Evolutionary conservation across 1,140 invertebrate species (phyloP), one percentile per base, ranked within the genome.

Genomic region (Drosophila micromelanica): DNA sequence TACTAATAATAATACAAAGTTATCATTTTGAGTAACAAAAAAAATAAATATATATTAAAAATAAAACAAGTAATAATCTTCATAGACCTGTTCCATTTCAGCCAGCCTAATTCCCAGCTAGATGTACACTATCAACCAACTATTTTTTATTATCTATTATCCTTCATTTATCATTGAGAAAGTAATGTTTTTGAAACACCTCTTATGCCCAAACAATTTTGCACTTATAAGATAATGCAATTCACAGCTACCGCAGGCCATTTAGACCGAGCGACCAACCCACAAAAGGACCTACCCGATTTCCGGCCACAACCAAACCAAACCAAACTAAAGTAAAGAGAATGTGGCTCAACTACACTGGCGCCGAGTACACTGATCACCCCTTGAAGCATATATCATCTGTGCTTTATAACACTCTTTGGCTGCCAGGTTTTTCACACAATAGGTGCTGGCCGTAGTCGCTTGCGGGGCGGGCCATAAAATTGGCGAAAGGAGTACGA

Each of bases 321-420:
- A 9, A 15, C 38, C 38, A 27, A 56, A 42, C 11, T n/a, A 17
- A 54, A 35, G 48, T 12, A 15, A 13, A 30, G 8, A 27, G 27
- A 27, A 35, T 8, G 32, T 35, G 7, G 32, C 20, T n/a, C 27
- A 42, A 40, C 48, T 38, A 35, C 46, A 11, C 20, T n/a, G 27
- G 11, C 38, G 42, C 59, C 35, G 37, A 30, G n/a, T 35, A 9
- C 42, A 30, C 32, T 46, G 59, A 70, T 71, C 68, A 40, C 42
- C 68, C 42, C 40, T 42, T 37, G 30, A 7, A 67, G 48, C 61
- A 68, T 80, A 70, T 76, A 85, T 85, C 68, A 62, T 73, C 73
- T 46, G 49, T 73, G 76, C 80, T 76, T 76, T 84, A 68, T 78
- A 65, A 46, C 60, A 65, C 78, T 60, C 40, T 49, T 48, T 56